Evolutionary conservation across 2,888 invertebrate species (phyloP), one percentile per base, ranked within the genome.

Genomic region (Lasius fuliginosus): DNA sequence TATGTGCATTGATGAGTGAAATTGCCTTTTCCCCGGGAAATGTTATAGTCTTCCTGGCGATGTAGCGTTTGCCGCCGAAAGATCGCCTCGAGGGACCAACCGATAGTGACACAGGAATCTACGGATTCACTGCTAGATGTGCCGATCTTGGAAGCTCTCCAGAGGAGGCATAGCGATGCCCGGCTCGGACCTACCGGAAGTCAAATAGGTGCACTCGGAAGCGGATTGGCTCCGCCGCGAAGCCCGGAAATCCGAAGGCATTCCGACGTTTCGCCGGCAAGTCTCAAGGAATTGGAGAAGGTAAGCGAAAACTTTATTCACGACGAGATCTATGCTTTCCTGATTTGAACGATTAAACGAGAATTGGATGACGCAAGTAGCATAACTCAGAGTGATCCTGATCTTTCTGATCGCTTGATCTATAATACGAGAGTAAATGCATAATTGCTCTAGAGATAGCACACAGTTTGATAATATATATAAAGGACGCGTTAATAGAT

Each of bases 31-130:
- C 23, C 23, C 30, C 40, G 18, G 33, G 6, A 58, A 79, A 79
- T 5, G 76, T 77, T 69, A 8, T 84, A 90, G 89, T 89, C 90
- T 71, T 97, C 97, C 91, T 98, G 98, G 98, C 97, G 98, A 84
- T 98, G 98, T 95, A 98, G 98, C 89, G 98, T 98, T 27, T 98
- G 98, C 94, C 97, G 98, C 46, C 96, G 98, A 88, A 98, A 98
- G 95, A 96, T 98, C 88, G 97, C 97, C 81, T 97, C 98, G 18
- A 96, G 98, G 42, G 96, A 97, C 46, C 97, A 97, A 73, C 95
- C 95, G 42, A 96, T 98, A 46, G 96, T 97, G 4, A 96, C 97
- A 1, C 98, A 98, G 94, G 98, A 98, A 94, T 98, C 98, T 86
- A 97, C 97, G n/a, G 98, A 98, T 94, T 98, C 98, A 3, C 95